phyloP scores from a whole-genome alignment of 1,140 invertebrate genomes.

The Schlechtendalia chinensis region DNA sequence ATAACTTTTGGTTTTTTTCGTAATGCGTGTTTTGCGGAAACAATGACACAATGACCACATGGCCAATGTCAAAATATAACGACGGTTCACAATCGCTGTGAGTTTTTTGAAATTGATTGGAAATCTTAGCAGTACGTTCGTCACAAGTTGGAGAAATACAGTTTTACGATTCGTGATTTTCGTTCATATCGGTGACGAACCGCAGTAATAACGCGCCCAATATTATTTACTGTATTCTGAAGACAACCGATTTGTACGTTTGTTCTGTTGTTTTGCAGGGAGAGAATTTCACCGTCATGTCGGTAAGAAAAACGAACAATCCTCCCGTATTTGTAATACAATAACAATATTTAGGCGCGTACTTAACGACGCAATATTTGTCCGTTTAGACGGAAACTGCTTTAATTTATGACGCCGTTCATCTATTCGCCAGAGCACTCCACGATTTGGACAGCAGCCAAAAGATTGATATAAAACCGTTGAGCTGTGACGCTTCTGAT shows the following conservation, averaged over 20 bases:
- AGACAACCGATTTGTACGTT: background rate
- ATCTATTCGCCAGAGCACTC: constrained; percentile 88
- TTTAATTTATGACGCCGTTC: constrained; percentile 92
- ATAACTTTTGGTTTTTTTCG: too few species aligned
- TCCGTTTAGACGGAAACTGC: constrained; percentile 85
- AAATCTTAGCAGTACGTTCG: too few species aligned
- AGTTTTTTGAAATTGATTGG: too few species aligned
- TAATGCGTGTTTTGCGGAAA: too few species aligned
- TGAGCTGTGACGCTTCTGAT: constrained; percentile 83
- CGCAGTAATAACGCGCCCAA: too few species aligned
- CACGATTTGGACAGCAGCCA: constrained; percentile 87
- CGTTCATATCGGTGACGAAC: too few species aligned
- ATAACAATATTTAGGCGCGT: background rate
- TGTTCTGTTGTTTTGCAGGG: background rate
- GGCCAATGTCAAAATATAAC: too few species aligned
- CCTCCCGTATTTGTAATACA: background rate
- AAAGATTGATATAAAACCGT: constrained; percentile 80
- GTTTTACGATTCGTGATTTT: background rate
- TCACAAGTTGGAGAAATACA: too few species aligned
- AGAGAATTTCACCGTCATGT: constrained; percentile 32
- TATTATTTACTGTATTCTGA: too few species aligned
- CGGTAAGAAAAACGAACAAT: constrained; percentile 33
- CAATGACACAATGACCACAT: too few species aligned
- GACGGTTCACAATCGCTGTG: too few species aligned
- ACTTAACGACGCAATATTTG: constrained; percentile 35